Base-by-base conservation (phyloP, 35 echinoderm and acorn worm species). In the Ophiothrix spiculata region DNA sequence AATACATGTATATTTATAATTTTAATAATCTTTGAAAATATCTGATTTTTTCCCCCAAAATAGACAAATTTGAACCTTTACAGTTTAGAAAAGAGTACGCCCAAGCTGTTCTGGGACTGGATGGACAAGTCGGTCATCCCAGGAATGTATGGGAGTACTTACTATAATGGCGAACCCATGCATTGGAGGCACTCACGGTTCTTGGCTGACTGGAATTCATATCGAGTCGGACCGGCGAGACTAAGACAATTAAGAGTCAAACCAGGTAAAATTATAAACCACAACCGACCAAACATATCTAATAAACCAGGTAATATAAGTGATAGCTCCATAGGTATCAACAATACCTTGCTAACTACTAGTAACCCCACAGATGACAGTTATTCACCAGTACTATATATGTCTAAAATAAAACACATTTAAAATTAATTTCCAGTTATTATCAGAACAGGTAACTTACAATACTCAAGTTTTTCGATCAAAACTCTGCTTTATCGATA, bases 131-230 rank as follows among this genome's bases (percentile, higher is more conserved):
- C 84, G 21, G 38, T 92, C 29, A 73, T 92, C 15, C 90, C 90
- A 0, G 90, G 90, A 36, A 84, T 92, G 19, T 92, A 92, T 73
- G 83, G 84, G 16, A 16, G 83, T 15, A 82, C 35, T 35, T 92
- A 92, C 73, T 92, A 92, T 28, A 92, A 86, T 37, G 90, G 90
- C 0, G 90, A 80, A 39, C 37, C 40, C 0, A 92, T 92, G 90
- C 64, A 87, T 31, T 83, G 78, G 90, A 81, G 90, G 28, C 81
- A 92, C 56, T 75, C 84, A 28, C 64, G 85, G 38, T 92, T 79
- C 54, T 36, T 92, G 19, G 39, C 54, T 32, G 69, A 92, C 41
- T 87, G 90, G 84, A 77, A 92, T 35, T 73, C 36, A 12, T 92
- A 92, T 64, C 77, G 90, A 11, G 90, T 92, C 4, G 90, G 90